These are phyloP conservation scores for Ectobius pallidus DNA, from an alignment of 2,888 invertebrate genomes.

Conservation along the genomic window DNA sequence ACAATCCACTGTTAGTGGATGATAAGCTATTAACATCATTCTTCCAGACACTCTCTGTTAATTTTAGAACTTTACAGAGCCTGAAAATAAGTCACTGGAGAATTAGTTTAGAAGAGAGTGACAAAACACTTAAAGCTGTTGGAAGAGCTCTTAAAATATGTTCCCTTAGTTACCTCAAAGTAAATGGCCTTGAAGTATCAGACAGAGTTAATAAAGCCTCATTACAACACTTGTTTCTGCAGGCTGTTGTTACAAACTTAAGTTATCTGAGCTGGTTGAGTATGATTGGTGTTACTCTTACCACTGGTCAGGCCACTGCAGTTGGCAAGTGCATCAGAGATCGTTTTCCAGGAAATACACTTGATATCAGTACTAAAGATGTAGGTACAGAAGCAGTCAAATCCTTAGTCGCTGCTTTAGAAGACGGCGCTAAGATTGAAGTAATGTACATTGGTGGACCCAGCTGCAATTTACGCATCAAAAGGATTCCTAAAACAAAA, in stretches of 20 bases:
- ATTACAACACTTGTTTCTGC: conserved; percentile 54
- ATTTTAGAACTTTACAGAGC: conserved; percentile 55
- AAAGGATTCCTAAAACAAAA: conserved; percentile 42
- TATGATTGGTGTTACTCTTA: conserved; percentile 52
- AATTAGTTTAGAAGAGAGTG: conserved; percentile 50
- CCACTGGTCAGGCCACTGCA: conserved; percentile 51
- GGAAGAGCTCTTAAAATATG: conserved; percentile 53
- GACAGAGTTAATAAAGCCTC: conserved; percentile 52
- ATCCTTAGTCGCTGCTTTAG: conserved; percentile 51
- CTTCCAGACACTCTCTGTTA: conserved; percentile 55
- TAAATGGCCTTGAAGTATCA: conserved; percentile 52
- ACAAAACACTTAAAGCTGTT: conserved; percentile 53
- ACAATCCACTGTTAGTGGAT: conserved; percentile 54
- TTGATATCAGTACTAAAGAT: conserved; percentile 54
- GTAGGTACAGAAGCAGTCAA: conserved; percentile 53
- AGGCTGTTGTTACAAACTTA: conserved; percentile 49
- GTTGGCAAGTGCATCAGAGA: conserved; percentile 54
- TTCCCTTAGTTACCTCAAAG: conserved; percentile 53
- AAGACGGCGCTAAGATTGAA: conserved; percentile 53
- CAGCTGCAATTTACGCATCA: conserved; percentile 47
- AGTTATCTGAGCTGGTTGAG: conserved; percentile 54
- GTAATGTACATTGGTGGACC: conserved; percentile 53
- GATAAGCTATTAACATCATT: conserved; percentile 58
- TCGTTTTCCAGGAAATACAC: conserved; percentile 51
- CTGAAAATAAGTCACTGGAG: conserved; percentile 54